Evolutionary conservation across 2,888 invertebrate species (phyloP), one percentile per base, ranked within the genome.

Genomic region (Coenonympha arcania): DNA sequence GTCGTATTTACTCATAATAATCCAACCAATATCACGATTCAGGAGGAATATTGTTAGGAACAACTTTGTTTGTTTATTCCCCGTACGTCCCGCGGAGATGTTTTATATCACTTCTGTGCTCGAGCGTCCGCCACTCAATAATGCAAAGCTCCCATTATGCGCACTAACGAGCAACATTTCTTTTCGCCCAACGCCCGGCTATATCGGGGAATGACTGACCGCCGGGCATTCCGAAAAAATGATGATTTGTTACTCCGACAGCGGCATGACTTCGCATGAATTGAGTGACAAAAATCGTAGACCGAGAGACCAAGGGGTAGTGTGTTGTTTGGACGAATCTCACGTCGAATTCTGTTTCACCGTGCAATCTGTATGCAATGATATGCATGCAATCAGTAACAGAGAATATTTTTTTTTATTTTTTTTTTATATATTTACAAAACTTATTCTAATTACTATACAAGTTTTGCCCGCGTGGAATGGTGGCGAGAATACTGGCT

Each of bases 151-250:
- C 67, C 72, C 79, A 83, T 80, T 83, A 82, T 72, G 57, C 64
- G 57, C 65, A 63, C 71, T 85, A 84, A 84, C 83, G 77, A 85
- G 83, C 65, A 55, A 66, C 75, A 76, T 78, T 79, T 80, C 76
- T 79, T 76, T 73, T 67, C 61, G 60, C 63, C 63, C 57, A 68
- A 52, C 66, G 57, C 50, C 66, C 59, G 57, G 57, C 73, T 70
- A 66, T 72, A 75, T 75, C 73, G 63, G 68, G 72, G 71, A 76
- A 71, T 63, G 72, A 61, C 63, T 61, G 64, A 64, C 63, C 60
- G 67, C 61, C 65, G 65, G 66, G 56, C 68, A 63, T 69, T 65
- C 67, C 65, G 71, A 79, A 83, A 83, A 84, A 82, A 78, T 73
- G 68, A 80, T 84, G 84, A 84, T 83, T 84, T 84, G 83, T 82